Percentiles rank a stretch among this genome's conserved stretches.
Conservation (phyloP, 2,888 invertebrate species). For the Aphidoletes aphidimyza region DNA sequence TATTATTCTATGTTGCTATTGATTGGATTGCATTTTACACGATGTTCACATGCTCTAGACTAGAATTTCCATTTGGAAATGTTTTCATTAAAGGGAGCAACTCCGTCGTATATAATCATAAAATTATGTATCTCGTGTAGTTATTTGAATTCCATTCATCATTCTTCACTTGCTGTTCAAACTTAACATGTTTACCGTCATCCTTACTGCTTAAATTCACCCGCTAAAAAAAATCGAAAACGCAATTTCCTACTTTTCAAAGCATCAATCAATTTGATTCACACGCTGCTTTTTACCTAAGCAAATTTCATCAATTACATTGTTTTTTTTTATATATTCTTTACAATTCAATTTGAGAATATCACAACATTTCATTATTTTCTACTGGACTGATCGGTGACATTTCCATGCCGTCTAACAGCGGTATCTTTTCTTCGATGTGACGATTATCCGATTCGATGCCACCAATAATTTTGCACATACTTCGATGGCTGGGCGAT, state of each 20-base stretch:
- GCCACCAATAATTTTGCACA: conserved; percentile 61
- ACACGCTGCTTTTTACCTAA: neutral
- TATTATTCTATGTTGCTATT: neutral
- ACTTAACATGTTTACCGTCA: too few relatives aligned
- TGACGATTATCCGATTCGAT: conserved; percentile 56
- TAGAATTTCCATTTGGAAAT: neutral
- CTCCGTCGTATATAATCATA: too few relatives aligned
- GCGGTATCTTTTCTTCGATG: conserved; percentile 66
- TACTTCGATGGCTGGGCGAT: conserved; percentile 61
- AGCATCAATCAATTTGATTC: neutral
- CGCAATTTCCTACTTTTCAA: too few relatives aligned
- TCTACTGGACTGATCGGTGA: conserved; percentile 65
- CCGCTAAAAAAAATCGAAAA: too few relatives aligned
- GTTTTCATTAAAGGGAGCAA: neutral
- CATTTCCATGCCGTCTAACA: conserved; percentile 67
- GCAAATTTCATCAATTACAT: neutral
- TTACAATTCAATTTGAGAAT: conserved; percentile 55
- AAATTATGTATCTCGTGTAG: too few relatives aligned
- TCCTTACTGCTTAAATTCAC: too few relatives aligned
- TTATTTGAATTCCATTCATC: too few relatives aligned
- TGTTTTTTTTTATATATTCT: too few relatives aligned
- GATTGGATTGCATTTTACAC: neutral
- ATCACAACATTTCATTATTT: conserved; percentile 60
- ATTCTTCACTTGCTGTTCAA: too few relatives aligned
- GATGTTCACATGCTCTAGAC: conserved; percentile 1